Conservation (phyloP, 2,113 vertebrate species). For the Setophaga coronata region DNA sequence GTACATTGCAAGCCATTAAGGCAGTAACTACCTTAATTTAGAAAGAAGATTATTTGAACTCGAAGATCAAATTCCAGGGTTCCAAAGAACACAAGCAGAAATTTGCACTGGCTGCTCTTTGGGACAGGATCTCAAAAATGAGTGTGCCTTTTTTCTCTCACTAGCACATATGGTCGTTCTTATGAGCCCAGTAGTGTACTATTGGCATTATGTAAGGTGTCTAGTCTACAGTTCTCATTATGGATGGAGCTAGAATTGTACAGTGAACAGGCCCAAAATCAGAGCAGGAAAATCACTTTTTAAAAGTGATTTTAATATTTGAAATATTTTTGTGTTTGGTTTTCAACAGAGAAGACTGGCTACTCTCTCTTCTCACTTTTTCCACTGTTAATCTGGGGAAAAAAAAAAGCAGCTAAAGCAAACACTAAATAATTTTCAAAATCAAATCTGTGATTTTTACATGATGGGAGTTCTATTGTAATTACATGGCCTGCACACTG, state of each 20-base stretch:
- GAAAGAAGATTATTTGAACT: background rate
- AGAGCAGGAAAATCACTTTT: background rate
- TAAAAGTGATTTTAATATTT: background rate
- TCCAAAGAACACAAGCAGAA: background rate
- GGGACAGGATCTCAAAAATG: background rate
- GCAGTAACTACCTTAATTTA: background rate
- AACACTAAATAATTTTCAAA: background rate
- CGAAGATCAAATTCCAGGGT: background rate
- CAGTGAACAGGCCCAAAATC: background rate
- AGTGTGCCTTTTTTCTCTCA: background rate
- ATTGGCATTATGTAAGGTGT: background rate
- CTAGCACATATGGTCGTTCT: background rate
- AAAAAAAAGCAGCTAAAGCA: background rate
- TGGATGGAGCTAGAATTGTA: background rate
- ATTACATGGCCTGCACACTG: background rate
- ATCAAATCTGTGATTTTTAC: background rate
- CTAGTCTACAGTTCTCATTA: background rate
- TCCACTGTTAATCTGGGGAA: background rate
- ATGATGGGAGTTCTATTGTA: background rate
- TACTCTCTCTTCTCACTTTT: background rate
- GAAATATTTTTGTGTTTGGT: background rate
- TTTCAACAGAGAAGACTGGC: background rate
- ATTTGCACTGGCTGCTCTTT: background rate
- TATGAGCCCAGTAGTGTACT: background rate
- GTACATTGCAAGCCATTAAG: background rate